phyloP scores from a whole-genome alignment of 2,888 invertebrate species.

The Osmoderma eremita region DNA sequence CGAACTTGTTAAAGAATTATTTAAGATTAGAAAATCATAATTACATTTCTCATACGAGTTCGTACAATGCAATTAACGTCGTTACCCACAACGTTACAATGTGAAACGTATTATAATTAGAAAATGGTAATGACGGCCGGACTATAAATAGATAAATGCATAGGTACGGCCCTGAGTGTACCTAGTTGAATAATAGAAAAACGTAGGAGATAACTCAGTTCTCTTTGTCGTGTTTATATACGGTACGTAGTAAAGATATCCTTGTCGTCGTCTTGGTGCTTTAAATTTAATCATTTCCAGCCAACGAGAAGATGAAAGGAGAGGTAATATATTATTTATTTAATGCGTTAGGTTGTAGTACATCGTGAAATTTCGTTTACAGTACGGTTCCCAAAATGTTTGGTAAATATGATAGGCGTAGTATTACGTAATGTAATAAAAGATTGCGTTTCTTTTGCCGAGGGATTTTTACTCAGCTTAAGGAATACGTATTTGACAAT shows the following conservation, averaged over 20 bases:
- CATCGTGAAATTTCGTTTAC: constrained; percentile 4
- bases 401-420: too few species aligned
- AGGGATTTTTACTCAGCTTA: too few species aligned
- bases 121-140: constrained; percentile 37
- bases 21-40: constrained; percentile 19
- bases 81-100: constrained; percentile 21
- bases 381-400: too few species aligned
- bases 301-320: background rate
- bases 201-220: constrained; percentile 31
- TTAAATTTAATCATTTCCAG: constrained; percentile 16
- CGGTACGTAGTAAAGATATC: constrained; percentile 15
- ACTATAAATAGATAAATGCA: constrained; percentile 37
- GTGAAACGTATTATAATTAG: constrained; percentile 38
- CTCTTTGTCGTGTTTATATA: constrained; percentile 9
- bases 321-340: background rate
- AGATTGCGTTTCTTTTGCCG: too few species aligned
- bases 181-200: constrained; percentile 26
- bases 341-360: background rate
- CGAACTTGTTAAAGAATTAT: too few species aligned
- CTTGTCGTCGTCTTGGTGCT: background rate
- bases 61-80: constrained; percentile 24
- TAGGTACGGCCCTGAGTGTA: constrained; percentile 38
- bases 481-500: too few species aligned
- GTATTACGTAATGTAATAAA: too few species aligned
- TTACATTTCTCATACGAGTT: constrained; percentile 4